A percentile compares a stretch with the other conserved stretches of the same genome.
Evolutionary conservation across 2,797 vertebrate genomes (phyloP).

Genomic region (Oreochromis mossambicus): DNA sequence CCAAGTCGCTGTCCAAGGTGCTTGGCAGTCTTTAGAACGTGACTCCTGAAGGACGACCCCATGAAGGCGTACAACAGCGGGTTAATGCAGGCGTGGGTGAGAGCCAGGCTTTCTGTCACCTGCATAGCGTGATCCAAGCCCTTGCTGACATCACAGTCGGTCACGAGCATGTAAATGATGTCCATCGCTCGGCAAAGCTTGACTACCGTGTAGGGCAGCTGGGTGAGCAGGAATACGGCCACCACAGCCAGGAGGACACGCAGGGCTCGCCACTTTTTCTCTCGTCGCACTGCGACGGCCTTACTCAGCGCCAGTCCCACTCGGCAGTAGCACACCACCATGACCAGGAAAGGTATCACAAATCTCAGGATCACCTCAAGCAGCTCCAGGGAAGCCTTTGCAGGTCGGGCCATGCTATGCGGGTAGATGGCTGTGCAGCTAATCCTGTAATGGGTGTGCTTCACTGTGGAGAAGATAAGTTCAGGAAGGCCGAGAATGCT

Average conservation of each 20-base stretch:
- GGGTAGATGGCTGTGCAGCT: slow-evolving; percentile 81
- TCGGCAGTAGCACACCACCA: slow-evolving; percentile 83
- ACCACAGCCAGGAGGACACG: slow-evolving; percentile 87
- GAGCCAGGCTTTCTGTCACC: slow-evolving; percentile 86
- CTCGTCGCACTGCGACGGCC: slow-evolving; percentile 62
- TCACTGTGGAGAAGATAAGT: slow-evolving; percentile 83
- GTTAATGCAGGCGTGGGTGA: slow-evolving; percentile 91
- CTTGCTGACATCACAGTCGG: slow-evolving; percentile 81
- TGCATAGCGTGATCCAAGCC: slow-evolving; percentile 80
- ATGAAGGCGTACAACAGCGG: slow-evolving; percentile 88
- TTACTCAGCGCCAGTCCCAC: slow-evolving; percentile 75
- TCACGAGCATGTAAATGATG: slow-evolving; percentile 81
- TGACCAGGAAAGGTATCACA: slow-evolving; percentile 84
- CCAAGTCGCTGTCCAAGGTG: slow-evolving; percentile 65
- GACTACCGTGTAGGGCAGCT: slow-evolving; percentile 89
- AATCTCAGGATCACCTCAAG: slow-evolving; percentile 86
- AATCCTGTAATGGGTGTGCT: slow-evolving; percentile 55
- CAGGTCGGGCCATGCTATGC: slow-evolving; percentile 60
- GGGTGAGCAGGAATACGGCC: slow-evolving; percentile 85
- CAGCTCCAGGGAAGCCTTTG: slow-evolving; percentile 84
- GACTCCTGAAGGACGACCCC: slow-evolving; percentile 86
- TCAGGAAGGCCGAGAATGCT: slow-evolving; percentile 84
- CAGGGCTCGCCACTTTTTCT: slow-evolving; percentile 78
- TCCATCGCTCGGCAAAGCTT: slow-evolving; percentile 87
- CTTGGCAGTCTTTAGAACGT: slow-evolving; percentile 82